Evolutionary conservation across 2,113 vertebrate genomes (phyloP), one percentile per base, ranked within the genome.

Genomic region (Notarius quadriscutis): DNA sequence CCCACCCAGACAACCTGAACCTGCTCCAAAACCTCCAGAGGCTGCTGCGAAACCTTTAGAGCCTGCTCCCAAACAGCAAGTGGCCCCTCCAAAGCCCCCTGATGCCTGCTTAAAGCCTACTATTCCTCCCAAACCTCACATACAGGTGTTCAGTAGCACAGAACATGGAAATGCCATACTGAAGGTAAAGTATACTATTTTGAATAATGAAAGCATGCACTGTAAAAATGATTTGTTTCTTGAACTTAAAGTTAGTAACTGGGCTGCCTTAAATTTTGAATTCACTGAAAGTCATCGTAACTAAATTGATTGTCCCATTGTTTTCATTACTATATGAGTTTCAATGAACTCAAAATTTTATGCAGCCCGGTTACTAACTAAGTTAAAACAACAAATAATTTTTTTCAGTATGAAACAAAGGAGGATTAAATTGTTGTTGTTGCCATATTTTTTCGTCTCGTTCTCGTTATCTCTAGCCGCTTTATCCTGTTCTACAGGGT

Each of bases 61-160:
- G 22, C 87, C 87, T 41, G 18, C 87, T 9, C 79, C 84, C 77
- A 92, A 91, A 89, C 88, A 88, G 34, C 14, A 25, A 9, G 86
- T 88, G 1, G 85, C 22, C n/a, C 63, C 88, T n/a, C 92, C 92
- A 1, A 94, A 92, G 86, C 88, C 90, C 0, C 88, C 91, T 0
- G 90, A 92, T 5, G 84, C 89, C 88, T 84, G 2, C 87, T 6
- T 91, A 11, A 95, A 96, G 84, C 93, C 93, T 63, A 93, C 89
- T 81, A 89, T 92, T 5, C 93, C 94, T 11, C 91, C 92, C 4
- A 92, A 92, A 53, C 94, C 95, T 5, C 87, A 92, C 65, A 91
- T 88, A 67, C 95, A 89, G 63, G 91, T 91, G 86, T 96, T 96
- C 91, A 95, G 87, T 55, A 94, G 95, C 88, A 87, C 63, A 3